phyloP scores from a whole-genome alignment of 2,797 vertebrate species.

The Lithobates pipiens region DNA sequence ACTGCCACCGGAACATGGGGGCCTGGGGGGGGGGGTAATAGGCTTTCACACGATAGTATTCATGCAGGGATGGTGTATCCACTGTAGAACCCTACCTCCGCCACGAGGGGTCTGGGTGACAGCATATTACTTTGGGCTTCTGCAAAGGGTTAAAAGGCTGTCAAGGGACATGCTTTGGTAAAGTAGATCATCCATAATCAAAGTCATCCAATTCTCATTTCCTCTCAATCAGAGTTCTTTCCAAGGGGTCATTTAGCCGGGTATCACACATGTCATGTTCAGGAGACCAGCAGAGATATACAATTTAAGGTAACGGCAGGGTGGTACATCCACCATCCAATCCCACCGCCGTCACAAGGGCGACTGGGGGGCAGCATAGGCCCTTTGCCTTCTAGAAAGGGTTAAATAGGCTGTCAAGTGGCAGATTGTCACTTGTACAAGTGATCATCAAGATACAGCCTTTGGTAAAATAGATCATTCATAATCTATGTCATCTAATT shows the following conservation, averaged over 20 bases:
- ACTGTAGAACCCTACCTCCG: background rate
- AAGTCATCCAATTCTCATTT: background rate
- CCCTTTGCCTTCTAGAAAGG: too few species aligned
- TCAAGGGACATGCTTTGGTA: background rate
- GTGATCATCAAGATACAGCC: too few species aligned
- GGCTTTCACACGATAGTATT: too few species aligned
- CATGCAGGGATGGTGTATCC: conserved; percentile 9
- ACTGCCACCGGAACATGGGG: too few species aligned
- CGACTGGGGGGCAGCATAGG: too few species aligned
- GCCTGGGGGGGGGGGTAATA: too few species aligned
- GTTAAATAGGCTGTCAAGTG: background rate
- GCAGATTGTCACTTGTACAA: background rate
- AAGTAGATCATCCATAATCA: background rate
- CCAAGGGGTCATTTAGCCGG: background rate
- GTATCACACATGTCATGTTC: background rate
- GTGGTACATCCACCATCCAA: too few species aligned
- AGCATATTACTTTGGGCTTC: background rate
- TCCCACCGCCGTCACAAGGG: too few species aligned
- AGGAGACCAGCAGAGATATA: too few species aligned
- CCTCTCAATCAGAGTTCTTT: background rate
- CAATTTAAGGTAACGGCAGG: too few species aligned
- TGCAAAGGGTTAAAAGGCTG: background rate
- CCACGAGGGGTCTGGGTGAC: background rate
- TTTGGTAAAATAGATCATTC: too few species aligned
- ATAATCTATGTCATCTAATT: too few species aligned